phyloP scores from a whole-genome alignment of 2,797 vertebrate species.

The Prunella strophiata region DNA sequence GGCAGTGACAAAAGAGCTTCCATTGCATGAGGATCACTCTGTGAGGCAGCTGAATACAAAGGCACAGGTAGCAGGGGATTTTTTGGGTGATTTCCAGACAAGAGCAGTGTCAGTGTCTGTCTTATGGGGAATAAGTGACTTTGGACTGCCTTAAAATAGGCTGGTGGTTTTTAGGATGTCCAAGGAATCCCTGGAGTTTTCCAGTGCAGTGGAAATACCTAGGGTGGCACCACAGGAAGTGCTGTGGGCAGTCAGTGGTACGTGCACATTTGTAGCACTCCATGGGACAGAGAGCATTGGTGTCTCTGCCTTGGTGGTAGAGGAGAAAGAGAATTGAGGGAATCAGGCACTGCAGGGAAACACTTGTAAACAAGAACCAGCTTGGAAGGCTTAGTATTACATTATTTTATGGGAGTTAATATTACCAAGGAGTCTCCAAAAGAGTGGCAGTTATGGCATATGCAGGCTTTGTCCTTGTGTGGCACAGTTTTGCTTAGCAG shows the following conservation, averaged over 20 bases:
- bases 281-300: not conserved
- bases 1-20: not conserved
- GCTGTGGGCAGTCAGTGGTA: not conserved
- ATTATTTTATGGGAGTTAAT: not conserved
- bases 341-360: not conserved
- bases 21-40: rapidly evolving
- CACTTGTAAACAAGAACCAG: not conserved
- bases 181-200: not conserved
- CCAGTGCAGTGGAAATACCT: not conserved
- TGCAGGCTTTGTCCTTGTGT: not conserved
- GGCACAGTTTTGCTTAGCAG: slow-evolving; percentile 3
- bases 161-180: not conserved
- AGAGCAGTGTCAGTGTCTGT: not conserved
- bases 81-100: not conserved
- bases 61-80: not conserved
- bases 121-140: rapidly evolving
- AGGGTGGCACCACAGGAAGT: not conserved
- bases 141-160: not conserved
- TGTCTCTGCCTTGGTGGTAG: not conserved
- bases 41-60: not conserved
- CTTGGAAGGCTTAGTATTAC: not conserved
- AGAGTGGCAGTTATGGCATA: not conserved
- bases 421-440: not conserved
- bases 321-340: not conserved
- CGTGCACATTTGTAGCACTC: rapidly evolving